Evolutionary conservation across 1,140 invertebrate genomes (phyloP), one percentile per base, ranked within the genome.

Genomic region (Metaphire vulgaris): DNA sequence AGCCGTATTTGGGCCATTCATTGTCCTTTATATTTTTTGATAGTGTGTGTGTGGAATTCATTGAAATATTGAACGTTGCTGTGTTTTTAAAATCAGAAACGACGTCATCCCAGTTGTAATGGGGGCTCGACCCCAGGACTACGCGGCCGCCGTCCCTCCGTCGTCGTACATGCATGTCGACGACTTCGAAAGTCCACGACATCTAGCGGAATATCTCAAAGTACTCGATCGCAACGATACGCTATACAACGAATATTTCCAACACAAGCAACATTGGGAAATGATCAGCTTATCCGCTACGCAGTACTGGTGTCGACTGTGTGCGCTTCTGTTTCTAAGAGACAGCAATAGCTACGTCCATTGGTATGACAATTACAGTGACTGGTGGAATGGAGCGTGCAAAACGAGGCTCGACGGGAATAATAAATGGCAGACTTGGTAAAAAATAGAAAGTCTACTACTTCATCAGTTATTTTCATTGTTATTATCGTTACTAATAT

Each of bases 251-350:
- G 79, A 83, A 73, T 88, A 88, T 91, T 56, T 56, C 41, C 41
- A 93, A n/a, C 97, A 97, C 84, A 97, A 97, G 85, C 90, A 90
- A 64, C 93, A 91, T 89, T 92, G 94, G 87, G 92, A 92, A 33
- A 95, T 93, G 0, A 94, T 94, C 0, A 92, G 96, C 83, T 95
- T 97, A 82, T 92, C 96, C 80, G 96, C 96, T 86, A 97, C 94
- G 41, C 41, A 21, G 21, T 56, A 56, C 41, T 56, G 41, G 41
- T 56, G 41, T 56, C 41, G 41, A 28, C 93, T 69, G 2, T 56
- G 41, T 56, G 41, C 41, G 21, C 21, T 56, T 12, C 6, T 56
- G 6, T 21, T 12, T 21, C 41, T 56, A 56, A 56, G 21, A 21
- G 41, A 56, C 41, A 21, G 21, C 21, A 21, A 79, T 16, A 75